Conservation (phyloP, 2,113 vertebrate genomes). For the Danionella cerebrum region DNA sequence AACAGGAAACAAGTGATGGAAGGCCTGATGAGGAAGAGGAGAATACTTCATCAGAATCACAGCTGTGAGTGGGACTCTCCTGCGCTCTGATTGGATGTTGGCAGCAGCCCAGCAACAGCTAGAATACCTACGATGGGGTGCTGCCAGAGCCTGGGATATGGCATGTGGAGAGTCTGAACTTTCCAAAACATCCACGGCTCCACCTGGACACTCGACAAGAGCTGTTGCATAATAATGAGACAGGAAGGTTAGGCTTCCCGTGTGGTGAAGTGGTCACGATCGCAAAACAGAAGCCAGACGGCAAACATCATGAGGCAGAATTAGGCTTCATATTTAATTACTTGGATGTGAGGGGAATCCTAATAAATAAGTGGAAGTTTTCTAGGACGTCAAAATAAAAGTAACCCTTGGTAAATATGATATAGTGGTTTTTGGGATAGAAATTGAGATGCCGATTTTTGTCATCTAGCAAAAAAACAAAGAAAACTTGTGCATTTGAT, state of each 20-base stretch:
- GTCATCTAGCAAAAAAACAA: too few relatives aligned
- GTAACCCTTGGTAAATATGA: too few relatives aligned
- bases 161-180: constrained; percentile 40
- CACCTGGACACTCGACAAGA: constrained; percentile 3
- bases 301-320: neutral
- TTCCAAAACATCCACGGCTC: constrained; percentile 38
- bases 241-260: constrained; percentile 13
- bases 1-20: constrained; percentile 67
- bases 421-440: too few relatives aligned
- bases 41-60: constrained; percentile 52
- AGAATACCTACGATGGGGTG: constrained; percentile 42
- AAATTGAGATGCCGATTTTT: too few relatives aligned
- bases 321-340: neutral
- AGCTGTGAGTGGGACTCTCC: constrained; percentile 42
- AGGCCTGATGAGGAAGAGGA: constrained; percentile 56
- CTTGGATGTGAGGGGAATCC: neutral
- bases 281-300: neutral
- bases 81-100: constrained; percentile 55
- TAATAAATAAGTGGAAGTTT: neutral
- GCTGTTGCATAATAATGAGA: constrained; percentile 29
- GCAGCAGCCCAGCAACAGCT: constrained; percentile 53
- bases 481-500: too few relatives aligned
- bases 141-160: constrained; percentile 37
- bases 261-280: neutral
- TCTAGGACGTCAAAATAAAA: neutral